Evolutionary conservation across 1,140 invertebrate genomes (phyloP).

Genomic region (Ylistrum balloti): DNA sequence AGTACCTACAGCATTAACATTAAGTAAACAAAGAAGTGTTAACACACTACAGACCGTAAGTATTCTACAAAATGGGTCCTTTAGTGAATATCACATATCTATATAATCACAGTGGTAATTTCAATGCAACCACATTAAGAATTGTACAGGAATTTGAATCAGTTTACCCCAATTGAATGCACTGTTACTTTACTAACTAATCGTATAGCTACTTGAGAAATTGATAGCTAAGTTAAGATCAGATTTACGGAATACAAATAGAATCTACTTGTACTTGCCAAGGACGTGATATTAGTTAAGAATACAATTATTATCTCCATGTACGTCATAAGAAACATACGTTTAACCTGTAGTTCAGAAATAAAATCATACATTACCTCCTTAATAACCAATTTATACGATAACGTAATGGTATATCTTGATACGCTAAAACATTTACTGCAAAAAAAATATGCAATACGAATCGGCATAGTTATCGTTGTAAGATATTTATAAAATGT

Average conservation of each 20-base stretch:
- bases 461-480: too few species aligned
- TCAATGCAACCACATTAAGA: neutral
- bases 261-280: neutral
- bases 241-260: neutral
- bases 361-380: too few species aligned
- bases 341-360: neutral
- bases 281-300: neutral
- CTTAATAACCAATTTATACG: too few species aligned
- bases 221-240: neutral
- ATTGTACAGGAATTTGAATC: neutral
- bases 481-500: too few species aligned
- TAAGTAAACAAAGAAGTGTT: conserved; percentile 20
- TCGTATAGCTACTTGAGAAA: neutral
- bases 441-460: too few species aligned
- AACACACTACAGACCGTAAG: neutral
- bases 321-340: neutral
- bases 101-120: neutral
- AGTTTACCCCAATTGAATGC: neutral
- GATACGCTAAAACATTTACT: too few species aligned
- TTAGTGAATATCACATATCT: neutral
- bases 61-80: neutral
- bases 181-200: neutral
- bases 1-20: neutral
- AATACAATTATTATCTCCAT: neutral
- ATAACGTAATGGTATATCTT: too few species aligned